Evolutionary conservation across 1,140 invertebrate species (phyloP), one percentile per base, ranked within the genome.

Genomic region (Colletes gigas): DNA sequence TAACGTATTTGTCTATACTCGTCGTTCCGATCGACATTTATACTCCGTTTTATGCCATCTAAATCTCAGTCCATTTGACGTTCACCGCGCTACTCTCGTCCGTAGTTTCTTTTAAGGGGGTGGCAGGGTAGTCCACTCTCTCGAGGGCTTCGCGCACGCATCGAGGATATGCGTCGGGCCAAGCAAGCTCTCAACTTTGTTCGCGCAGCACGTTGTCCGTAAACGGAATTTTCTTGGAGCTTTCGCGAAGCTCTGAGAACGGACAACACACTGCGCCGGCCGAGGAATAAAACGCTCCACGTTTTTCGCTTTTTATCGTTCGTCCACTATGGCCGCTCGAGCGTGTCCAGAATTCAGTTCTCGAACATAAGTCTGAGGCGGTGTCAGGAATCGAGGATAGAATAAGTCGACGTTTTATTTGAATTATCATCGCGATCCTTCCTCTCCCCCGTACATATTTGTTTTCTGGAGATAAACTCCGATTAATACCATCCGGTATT

Each of bases 221-320:
- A 86, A 86, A 86, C 85, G 85, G 85, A 86, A 86, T 86, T 83
- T 86, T 86, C 84, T 76, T 79, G 76, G 63, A 77, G 81, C 84
- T 86, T 83, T 86, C 84, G 74, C 83, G 74, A 78, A 83, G 84
- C 83, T 85, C 68, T 75, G 73, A n/a, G 83, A 81, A 84, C 83
- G 83, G 84, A 85, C 83, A 84, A 78, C 78, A 82, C 69, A 57
- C 52, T 50, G 63, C 52, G 75, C 62, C 44, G 52, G 60, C 78
- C 71, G 72, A 86, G 85, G 85, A 86, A 86, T 86, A 86, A 86
- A 86, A 86, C 82, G 81, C 81, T 63, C 83, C 78, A 80, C 83
- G 83, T 87, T 88, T 78, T 73, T 83, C 68, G 81, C 71, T 86
- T 79, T 88, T 85, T 88, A 87, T 88, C 79, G 77, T 85, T 79